Percentiles rank a stretch among this genome's conserved stretches.
These are phyloP conservation scores for Premnoplex brunnescens DNA, from an alignment of 2,797 vertebrate genomes.

Conservation along the genomic window DNA sequence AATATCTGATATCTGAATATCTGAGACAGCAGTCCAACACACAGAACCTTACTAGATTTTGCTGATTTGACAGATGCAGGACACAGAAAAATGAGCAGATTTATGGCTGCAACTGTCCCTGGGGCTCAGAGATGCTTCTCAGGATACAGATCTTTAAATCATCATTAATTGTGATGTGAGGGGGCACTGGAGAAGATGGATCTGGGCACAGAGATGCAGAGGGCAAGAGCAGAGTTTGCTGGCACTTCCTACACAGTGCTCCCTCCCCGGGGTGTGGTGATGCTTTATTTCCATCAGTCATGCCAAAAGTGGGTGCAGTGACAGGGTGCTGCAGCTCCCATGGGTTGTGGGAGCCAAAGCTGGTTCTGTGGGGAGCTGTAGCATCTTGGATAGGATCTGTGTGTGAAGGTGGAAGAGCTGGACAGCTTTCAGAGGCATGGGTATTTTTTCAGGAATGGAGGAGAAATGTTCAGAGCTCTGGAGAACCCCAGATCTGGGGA, in stretches of 20 bases:
- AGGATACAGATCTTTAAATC: not conserved
- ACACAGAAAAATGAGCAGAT: not conserved
- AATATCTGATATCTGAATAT: not conserved
- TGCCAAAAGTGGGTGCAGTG: not conserved
- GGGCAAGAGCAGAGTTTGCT: not conserved
- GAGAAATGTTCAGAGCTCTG: not conserved
- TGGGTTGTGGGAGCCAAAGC: not conserved
- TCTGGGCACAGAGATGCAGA: not conserved
- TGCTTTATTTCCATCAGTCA: not conserved
- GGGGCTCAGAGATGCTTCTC: not conserved
- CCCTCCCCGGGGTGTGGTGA: not conserved
- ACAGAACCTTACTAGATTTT: not conserved
- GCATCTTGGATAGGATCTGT: not conserved
- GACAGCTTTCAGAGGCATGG: not conserved
- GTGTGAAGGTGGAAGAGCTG: not conserved
- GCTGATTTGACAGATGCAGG: not conserved
- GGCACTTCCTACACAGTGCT: fast-evolving
- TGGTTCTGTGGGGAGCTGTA: not conserved
- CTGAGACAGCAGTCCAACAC: not conserved
- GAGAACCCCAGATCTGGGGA: not conserved
- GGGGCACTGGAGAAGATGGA: not conserved
- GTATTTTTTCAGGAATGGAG: not conserved
- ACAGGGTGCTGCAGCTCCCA: not conserved
- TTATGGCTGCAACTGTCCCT: not conserved
- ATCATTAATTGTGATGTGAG: not conserved